phyloP scores from a whole-genome alignment of 2,113 vertebrate species.

The Thryonomys swinderianus region DNA sequence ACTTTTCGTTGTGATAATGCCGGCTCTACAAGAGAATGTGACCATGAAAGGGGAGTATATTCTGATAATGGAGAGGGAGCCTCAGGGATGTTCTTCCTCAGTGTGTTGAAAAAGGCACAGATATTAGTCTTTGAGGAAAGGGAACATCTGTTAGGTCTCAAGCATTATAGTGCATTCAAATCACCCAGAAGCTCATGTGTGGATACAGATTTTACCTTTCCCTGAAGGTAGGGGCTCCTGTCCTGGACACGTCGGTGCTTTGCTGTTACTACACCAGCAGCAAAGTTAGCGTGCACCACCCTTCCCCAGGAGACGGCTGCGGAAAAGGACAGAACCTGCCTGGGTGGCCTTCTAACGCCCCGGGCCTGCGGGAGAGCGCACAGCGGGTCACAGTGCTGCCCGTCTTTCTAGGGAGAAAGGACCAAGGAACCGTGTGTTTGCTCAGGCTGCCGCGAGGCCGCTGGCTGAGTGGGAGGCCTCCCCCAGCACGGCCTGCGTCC shows the following conservation, averaged over 20 bases:
- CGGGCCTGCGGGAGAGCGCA: too few species aligned
- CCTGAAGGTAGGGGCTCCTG: not conserved
- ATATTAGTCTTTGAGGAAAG: not conserved
- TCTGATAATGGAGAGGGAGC: not conserved
- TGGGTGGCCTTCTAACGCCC: constrained; percentile 16
- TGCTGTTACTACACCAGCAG: not conserved
- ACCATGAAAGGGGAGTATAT: not conserved
- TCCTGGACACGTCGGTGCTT: not conserved
- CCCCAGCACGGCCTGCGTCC: not conserved
- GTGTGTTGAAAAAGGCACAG: not conserved
- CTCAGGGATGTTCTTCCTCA: not conserved
- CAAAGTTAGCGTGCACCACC: not conserved
- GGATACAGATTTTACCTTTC: not conserved
- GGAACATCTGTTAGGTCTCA: not conserved
- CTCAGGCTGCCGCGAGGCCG: not conserved
- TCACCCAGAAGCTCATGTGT: not conserved
- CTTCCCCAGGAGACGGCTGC: not conserved
- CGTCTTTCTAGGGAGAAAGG: constrained; percentile 41
- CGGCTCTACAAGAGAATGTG: not conserved
- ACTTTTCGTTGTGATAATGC: not conserved
- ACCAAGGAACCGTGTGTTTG: not conserved
- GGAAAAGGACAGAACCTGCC: constrained; percentile 8
- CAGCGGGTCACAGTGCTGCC: not conserved
- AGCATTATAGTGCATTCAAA: not conserved
- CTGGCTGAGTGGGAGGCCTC: not conserved